These are phyloP conservation scores for Micromesistius poutassou DNA, from an alignment of 2,797 vertebrate genomes.

Conservation along the genomic window DNA sequence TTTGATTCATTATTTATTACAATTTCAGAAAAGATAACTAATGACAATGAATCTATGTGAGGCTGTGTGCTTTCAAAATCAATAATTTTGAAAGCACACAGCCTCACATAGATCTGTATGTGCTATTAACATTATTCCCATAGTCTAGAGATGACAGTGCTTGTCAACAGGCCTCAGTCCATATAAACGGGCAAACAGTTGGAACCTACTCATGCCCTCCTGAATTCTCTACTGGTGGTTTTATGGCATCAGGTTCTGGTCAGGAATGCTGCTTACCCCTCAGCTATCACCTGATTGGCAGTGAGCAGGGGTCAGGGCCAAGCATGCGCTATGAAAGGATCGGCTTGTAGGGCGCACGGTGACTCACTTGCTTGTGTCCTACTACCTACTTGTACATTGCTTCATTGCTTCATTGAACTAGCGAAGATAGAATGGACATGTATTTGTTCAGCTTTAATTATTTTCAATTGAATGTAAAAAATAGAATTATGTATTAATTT, in stretches of 20 bases:
- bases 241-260: constrained; percentile 40
- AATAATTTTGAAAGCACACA: neutral
- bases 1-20: no score
- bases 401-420: constrained; percentile 8
- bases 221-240: constrained; percentile 39
- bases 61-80: no score
- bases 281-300: constrained; percentile 40
- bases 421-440: constrained; percentile 30
- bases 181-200: constrained; percentile 40
- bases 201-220: constrained; percentile 27
- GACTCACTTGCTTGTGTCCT: constrained; percentile 48
- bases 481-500: no score
- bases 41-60: no score
- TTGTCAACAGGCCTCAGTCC: constrained; percentile 33
- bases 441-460: constrained; percentile 21
- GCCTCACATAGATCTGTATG: neutral
- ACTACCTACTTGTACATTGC: neutral
- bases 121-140: neutral
- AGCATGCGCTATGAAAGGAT: constrained; percentile 33
- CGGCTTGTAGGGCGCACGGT: constrained; percentile 35
- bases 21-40: no score
- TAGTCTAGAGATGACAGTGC: constrained; percentile 23
- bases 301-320: constrained; percentile 29
- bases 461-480: neutral
- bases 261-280: constrained; percentile 43